Base-by-base conservation (phyloP, 1,140 invertebrate species). In the Choristoneura fumiferana region DNA sequence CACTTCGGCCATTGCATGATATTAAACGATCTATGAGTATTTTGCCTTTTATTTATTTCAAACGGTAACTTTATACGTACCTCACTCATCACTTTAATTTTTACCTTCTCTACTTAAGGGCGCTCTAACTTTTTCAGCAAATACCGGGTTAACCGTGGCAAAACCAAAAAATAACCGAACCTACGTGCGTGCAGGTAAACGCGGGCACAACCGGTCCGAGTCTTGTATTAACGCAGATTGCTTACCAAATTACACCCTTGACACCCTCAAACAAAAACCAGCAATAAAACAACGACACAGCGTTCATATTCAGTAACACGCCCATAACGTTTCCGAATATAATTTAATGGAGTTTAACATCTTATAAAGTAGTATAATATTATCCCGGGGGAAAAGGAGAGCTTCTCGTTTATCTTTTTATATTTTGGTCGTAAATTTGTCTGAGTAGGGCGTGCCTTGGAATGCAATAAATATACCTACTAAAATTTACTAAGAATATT, bases 151-250 rank as follows among this genome's bases (percentile, higher is more conserved):
- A 22, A 13, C 17, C 18, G 18, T 8, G 12, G 17, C 17, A 49
- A 73, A 78, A 67, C 65, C 59, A 57, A 62, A 63, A 65, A 70
- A 72, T 45, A 58, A 43, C 49, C 62, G 64, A 29, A 54, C 37
- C 14, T 13, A 37, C 54, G 54, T 74, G 73, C 80, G 80, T 83
- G 79, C 73, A 77, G 71, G 70, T 80, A 78, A 80, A 78, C 60
- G 68, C 73, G 57, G 67, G 65, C 58, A 64, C 73, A 74, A 77
- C 78, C 69, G 75, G 76, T 76, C 73, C 54, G n/a, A n/a, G 62
- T 52, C 67, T 78, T 73, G 63, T 77, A 78, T 79, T 74, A 76
- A 71, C 65, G 66, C 66, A 79, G 75, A 84, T 78, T 78, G 68
- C 69, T 73, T 69, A 71, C 74, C 70, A 82, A 82, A 84, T 82